Percentiles rank a stretch among this genome's conserved stretches.
phyloP scores from a whole-genome alignment of 92 coral and sea anemone species.

The Virgularia gustaviana region DNA sequence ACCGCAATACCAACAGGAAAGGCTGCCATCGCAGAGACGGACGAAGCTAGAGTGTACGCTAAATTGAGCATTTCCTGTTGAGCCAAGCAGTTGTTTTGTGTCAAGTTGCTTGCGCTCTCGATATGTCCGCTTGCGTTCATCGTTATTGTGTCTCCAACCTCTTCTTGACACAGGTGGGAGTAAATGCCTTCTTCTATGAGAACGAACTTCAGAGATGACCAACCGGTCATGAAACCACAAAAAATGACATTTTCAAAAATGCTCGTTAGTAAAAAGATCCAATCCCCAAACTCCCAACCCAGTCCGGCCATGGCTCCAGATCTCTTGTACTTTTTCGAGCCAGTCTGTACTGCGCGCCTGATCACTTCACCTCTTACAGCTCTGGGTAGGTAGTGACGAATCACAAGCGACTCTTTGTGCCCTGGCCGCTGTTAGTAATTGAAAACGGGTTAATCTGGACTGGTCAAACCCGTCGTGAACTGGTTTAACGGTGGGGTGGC shows the following conservation, averaged over 20 bases:
- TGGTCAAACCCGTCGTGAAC: constrained; percentile 35
- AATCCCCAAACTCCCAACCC: constrained; percentile 17
- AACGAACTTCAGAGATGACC: constrained; percentile 25
- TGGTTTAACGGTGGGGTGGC: no score
- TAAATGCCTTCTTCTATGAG: constrained; percentile 26
- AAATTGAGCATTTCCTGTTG: constrained; percentile 39
- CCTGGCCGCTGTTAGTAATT: neutral
- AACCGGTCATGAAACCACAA: constrained; percentile 35
- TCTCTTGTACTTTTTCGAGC: no score
- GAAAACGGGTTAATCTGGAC: constrained; percentile 22
- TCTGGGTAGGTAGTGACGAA: no score
- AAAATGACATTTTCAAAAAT: constrained; percentile 23
- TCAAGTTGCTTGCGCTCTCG: neutral
- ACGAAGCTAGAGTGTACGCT: constrained; percentile 29
- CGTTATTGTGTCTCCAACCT: neutral
- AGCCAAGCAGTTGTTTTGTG: constrained; percentile 20
- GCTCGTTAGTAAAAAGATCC: constrained; percentile 32
- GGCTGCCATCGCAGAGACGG: constrained; percentile 7
- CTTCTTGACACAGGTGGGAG: constrained; percentile 18
- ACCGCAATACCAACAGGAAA: constrained; percentile 19
- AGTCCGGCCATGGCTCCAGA: constrained; percentile 20
- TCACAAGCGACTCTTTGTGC: neutral
- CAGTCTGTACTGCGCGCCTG: no score
- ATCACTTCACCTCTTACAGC: no score
- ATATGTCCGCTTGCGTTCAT: neutral